Conservation (phyloP, 2,113 vertebrate species). For the Dissostichus mawsoni region DNA sequence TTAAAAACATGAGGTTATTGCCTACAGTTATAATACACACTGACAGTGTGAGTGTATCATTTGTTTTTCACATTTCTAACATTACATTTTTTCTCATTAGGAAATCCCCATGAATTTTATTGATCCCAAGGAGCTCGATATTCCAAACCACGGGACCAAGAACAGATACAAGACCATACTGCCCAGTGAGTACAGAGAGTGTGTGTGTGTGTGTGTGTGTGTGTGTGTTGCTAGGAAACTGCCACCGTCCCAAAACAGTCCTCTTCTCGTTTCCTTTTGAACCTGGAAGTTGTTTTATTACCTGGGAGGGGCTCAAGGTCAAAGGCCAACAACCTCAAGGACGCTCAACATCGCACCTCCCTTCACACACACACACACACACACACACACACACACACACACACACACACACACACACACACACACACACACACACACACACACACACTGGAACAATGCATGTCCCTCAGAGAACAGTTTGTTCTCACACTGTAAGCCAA, state of each 20-base stretch:
- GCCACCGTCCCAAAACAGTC: conserved; percentile 20
- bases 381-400: conserved; percentile 11
- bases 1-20: no score
- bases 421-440: conserved; percentile 19
- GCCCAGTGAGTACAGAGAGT: conserved; percentile 90
- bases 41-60: background rate
- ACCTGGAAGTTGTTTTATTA: conserved; percentile 63
- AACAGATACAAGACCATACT: conserved; percentile 98
- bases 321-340: conserved; percentile 51
- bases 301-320: conserved; percentile 35
- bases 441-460: conserved; percentile 32
- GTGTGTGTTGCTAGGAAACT: conserved; percentile 30
- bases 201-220: conserved; percentile 7
- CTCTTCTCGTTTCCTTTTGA: conserved; percentile 38
- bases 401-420: conserved; percentile 20
- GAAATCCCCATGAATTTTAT: conserved; percentile 99
- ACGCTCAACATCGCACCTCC: conserved; percentile 39
- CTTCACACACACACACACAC: conserved; percentile 12
- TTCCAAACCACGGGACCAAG: conserved; percentile 94
- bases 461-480: conserved; percentile 43
- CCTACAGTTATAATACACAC: no score
- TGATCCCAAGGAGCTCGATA: conserved; percentile 95
- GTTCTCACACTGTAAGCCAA: conserved; percentile 50
- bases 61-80: background rate
- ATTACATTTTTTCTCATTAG: conserved; percentile 72